Conservation (phyloP, 2,888 invertebrate species). For the Prostheceraeus crozeri region DNA sequence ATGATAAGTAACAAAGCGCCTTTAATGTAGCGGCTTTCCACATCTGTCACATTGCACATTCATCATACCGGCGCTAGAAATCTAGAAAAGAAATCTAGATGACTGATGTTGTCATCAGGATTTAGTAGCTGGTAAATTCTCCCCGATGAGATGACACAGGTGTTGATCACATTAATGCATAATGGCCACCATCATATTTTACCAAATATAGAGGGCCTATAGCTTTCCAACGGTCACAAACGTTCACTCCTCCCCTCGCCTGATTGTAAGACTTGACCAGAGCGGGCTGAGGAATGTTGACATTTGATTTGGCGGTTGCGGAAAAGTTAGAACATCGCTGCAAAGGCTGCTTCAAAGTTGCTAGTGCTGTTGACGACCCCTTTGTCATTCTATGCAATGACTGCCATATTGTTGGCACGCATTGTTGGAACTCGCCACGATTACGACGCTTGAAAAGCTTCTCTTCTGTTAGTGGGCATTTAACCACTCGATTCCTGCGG, state of each 20-base stretch:
- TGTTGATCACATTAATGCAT: conserved; percentile 7
- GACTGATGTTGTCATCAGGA: conserved; percentile 4
- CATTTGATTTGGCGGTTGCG: neutral
- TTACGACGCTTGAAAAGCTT: conserved; percentile 18
- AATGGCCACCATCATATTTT: conserved; percentile 16
- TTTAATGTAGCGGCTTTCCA: too few species aligned
- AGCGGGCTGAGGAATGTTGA: conserved; percentile 6
- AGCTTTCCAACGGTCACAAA: neutral
- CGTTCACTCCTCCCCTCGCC: neutral
- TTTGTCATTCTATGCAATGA: conserved; percentile 26
- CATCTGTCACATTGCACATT: too few species aligned
- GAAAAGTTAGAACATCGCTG: conserved; percentile 7
- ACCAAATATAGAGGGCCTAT: neutral
- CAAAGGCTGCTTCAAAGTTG: conserved; percentile 11
- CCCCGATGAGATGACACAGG: neutral
- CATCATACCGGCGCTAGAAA: too few species aligned
- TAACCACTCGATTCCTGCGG: neutral
- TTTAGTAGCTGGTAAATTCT: neutral
- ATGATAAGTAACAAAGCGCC: too few species aligned
- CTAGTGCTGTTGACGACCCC: conserved; percentile 3
- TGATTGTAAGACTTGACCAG: conserved; percentile 1
- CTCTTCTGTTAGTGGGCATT: conserved; percentile 13
- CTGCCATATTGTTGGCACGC: conserved; percentile 20
- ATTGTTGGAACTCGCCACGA: conserved; percentile 24
- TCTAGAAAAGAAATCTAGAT: conserved; percentile 6